These are phyloP conservation scores for Pseudorhombus dupliciocellatus DNA, from an alignment of 2,113 vertebrate genomes.

Conservation along the genomic window DNA sequence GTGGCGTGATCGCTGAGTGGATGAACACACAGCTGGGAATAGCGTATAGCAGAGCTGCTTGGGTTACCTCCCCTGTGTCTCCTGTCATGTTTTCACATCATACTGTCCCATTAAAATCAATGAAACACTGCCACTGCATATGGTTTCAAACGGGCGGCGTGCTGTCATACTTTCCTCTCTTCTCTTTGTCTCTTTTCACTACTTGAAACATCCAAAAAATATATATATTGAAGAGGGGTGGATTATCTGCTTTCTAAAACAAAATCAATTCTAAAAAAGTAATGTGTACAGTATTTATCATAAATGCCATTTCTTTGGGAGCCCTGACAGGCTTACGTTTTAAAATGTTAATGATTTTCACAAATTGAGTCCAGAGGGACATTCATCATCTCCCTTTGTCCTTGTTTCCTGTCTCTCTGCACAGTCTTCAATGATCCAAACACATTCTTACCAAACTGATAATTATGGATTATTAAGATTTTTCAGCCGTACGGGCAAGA, in stretches of 20 bases:
- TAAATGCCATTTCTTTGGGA: slow-evolving; percentile 3
- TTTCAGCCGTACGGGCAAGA: background rate
- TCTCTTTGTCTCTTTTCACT: slow-evolving; percentile 27
- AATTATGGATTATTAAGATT: background rate
- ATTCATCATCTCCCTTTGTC: background rate
- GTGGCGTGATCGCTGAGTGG: slow-evolving; percentile 65
- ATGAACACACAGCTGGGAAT: slow-evolving; percentile 76
- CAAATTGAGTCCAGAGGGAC: background rate
- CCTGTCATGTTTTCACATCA: slow-evolving; percentile 77
- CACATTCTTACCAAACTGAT: background rate
- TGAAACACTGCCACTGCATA: slow-evolving; percentile 53
- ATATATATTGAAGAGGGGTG: slow-evolving; percentile 7
- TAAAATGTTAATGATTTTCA: background rate
- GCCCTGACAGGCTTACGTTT: background rate
- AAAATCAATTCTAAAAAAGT: background rate
- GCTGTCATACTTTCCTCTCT: slow-evolving; percentile 51
- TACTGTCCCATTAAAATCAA: slow-evolving; percentile 76
- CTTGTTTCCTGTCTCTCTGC: background rate
- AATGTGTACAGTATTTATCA: background rate
- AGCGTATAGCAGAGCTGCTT: slow-evolving; percentile 58
- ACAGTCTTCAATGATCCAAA: background rate
- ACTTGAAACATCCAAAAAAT: slow-evolving; percentile 38
- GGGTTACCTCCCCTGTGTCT: slow-evolving; percentile 75
- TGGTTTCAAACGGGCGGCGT: slow-evolving; percentile 61
- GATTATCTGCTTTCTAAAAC: slow-evolving; percentile 29